Conservation (phyloP, 1,140 invertebrate genomes). For the Harlomillsia oculata region DNA sequence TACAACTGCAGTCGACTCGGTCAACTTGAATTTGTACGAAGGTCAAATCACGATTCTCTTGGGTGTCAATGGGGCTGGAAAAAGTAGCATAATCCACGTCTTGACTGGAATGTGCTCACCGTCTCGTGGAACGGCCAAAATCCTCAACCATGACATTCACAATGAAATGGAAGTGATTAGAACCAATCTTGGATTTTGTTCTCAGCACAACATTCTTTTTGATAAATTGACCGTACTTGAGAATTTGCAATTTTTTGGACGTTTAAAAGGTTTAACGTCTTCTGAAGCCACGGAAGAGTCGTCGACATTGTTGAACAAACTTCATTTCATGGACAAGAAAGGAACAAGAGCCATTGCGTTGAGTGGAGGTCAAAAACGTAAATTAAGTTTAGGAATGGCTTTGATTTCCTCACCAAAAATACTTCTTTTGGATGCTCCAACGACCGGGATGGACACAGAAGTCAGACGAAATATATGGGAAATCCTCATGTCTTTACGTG, state of each 20-base stretch:
- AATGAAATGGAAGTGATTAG: constrained; percentile 52
- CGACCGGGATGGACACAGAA: constrained; percentile 53
- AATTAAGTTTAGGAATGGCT: constrained; percentile 73
- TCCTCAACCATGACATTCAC: constrained; percentile 57
- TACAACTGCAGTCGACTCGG: constrained; percentile 6
- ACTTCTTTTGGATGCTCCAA: constrained; percentile 26
- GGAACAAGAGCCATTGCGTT: constrained; percentile 58
- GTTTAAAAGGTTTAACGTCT: constrained; percentile 41
- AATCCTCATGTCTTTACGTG: constrained; percentile 42
- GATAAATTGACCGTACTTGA: constrained; percentile 78
- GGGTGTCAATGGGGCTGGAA: constrained; percentile 56
- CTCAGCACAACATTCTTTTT: constrained; percentile 90
- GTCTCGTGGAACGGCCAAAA: constrained; percentile 51
- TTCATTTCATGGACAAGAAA: constrained; percentile 51
- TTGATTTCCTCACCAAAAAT: constrained; percentile 52
- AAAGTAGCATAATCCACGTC: constrained; percentile 72
- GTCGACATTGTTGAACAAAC: constrained; percentile 36
- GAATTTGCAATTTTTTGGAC: constrained; percentile 76
- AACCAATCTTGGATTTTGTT: constrained; percentile 71
- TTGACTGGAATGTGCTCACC: constrained; percentile 60
- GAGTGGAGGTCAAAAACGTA: constrained; percentile 77
- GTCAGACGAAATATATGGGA: constrained; percentile 51
- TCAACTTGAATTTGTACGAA: constrained; percentile 19
- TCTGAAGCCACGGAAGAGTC: constrained; percentile 14
- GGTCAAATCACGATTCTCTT: constrained; percentile 26